A percentile compares a stretch with the other conserved stretches of the same genome.
Conservation (phyloP, 2,797 vertebrate species). For the Liasis olivaceus region DNA sequence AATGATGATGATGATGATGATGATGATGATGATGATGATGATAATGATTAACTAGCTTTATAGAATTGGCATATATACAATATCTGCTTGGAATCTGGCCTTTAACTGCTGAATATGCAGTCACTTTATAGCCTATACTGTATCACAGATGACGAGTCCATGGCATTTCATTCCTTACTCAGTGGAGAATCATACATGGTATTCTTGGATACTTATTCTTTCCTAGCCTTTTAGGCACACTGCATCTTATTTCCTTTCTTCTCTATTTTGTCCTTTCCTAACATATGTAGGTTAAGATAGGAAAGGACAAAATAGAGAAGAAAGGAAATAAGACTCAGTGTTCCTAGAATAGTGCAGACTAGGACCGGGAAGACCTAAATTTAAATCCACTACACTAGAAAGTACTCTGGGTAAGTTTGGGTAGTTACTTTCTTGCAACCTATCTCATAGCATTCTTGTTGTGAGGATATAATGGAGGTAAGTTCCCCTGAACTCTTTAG, state of each 20-base stretch:
- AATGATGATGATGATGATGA: neutral
- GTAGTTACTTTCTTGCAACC: neutral
- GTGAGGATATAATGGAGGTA: neutral
- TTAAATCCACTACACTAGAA: neutral
- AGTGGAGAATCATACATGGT: neutral
- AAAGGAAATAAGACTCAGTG: neutral
- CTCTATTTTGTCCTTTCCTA: neutral
- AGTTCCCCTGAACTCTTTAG: neutral
- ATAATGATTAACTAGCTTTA: neutral
- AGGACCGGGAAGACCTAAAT: neutral
- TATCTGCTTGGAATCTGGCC: neutral
- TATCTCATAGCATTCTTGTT: neutral
- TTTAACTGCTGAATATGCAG: neutral
- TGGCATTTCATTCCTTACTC: neutral
- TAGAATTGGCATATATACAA: neutral
- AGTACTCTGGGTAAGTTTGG: neutral
- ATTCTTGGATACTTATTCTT: neutral
- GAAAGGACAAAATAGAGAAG: neutral
- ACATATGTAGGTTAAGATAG: neutral
- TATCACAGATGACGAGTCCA: neutral
- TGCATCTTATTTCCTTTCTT: neutral
- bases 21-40: too few relatives aligned
- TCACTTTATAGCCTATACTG: neutral
- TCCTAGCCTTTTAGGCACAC: neutral
- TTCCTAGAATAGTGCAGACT: neutral